phyloP scores from a whole-genome alignment of 2,797 vertebrate species.

The Taeniopygia guttata region DNA sequence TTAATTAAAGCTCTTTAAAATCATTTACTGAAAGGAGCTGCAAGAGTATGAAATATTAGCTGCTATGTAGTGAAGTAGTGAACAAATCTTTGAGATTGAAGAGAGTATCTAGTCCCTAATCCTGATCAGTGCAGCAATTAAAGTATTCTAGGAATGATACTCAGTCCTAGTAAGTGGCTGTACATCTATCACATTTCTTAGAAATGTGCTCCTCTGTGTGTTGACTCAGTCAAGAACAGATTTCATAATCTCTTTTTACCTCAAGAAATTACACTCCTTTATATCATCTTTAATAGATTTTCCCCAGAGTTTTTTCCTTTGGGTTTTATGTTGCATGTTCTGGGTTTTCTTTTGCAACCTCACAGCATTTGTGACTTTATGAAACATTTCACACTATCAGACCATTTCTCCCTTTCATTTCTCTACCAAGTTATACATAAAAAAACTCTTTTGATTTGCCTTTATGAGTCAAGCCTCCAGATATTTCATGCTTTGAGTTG shows the following conservation, averaged over 20 bases:
- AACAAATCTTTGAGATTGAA: not conserved
- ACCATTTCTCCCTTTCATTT: not conserved
- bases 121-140: not conserved
- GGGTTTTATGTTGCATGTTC: not conserved
- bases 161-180: not conserved
- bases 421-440: not conserved
- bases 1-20: not conserved
- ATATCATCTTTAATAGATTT: not conserved
- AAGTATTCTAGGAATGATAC: not conserved
- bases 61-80: not conserved
- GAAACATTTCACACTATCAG: not conserved
- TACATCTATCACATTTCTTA: not conserved
- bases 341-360: not conserved
- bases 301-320: not conserved
- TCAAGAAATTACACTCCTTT: not conserved
- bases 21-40: not conserved
- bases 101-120: not conserved
- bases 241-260: slow-evolving; percentile 27
- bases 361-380: not conserved
- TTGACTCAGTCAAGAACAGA: slow-evolving; percentile 31
- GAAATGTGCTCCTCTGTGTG: not conserved
- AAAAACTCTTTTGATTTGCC: not conserved
- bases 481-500: not conserved
- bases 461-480: not conserved
- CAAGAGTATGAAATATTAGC: not conserved